Conservation (phyloP, 2,797 vertebrate species). For the Lophotriccus pileatus region DNA sequence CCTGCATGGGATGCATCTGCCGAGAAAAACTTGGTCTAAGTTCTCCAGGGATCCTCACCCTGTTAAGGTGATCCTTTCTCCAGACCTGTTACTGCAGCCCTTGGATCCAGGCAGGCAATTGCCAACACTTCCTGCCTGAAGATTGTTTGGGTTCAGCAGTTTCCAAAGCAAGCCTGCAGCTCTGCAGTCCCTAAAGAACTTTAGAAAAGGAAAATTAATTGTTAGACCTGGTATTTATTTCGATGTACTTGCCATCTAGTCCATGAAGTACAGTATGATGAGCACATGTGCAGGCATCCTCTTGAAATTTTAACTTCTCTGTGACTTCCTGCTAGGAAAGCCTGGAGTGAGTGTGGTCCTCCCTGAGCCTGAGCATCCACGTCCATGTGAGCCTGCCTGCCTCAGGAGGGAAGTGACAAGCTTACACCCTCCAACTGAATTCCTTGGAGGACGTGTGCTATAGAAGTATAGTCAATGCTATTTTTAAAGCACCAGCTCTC, state of each 20-base stretch:
- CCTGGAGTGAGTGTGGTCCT: not conserved
- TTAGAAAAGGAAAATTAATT: not conserved
- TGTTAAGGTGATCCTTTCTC: not conserved
- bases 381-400: not conserved
- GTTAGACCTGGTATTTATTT: not conserved
- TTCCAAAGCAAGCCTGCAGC: not conserved
- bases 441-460: not conserved
- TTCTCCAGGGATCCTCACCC: not conserved
- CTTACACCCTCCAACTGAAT: not conserved
- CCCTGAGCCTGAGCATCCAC: not conserved
- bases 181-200: not conserved
- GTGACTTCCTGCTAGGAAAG: not conserved
- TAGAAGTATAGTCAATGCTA: not conserved
- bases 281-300: not conserved
- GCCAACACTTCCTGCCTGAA: not conserved
- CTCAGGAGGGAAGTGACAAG: not conserved
- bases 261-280: not conserved
- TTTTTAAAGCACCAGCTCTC: constrained; percentile 44
- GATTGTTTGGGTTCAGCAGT: not conserved
- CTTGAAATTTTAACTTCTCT: not conserved
- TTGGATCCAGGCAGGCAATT: not conserved
- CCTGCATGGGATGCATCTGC: not conserved
- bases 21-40: not conserved
- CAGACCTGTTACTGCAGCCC: not conserved
- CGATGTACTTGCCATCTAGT: not conserved